These are phyloP conservation scores for Eurytoma adleriae DNA, from an alignment of 2,888 invertebrate species.

Conservation along the genomic window DNA sequence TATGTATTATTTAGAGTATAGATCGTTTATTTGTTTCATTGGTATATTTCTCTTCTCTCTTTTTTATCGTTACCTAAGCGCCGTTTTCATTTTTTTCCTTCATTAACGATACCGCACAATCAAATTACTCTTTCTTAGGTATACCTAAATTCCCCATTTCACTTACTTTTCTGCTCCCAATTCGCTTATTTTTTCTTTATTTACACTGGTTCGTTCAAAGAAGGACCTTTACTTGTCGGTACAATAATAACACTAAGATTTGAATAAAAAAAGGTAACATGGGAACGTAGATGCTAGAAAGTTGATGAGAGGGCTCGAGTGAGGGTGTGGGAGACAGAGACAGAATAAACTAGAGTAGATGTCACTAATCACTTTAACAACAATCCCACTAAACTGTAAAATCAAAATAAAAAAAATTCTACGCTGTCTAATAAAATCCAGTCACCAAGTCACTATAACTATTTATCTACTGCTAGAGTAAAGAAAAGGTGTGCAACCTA, in stretches of 20 bases:
- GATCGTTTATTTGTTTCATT: too few relatives aligned
- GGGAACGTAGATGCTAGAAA: slow-evolving; percentile 20
- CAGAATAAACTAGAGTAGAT: slow-evolving; percentile 28
- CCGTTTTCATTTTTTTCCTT: slow-evolving; percentile 10
- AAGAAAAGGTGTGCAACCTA: slow-evolving; percentile 38
- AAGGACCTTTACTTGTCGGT: neutral
- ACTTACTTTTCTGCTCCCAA: neutral
- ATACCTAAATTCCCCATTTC: neutral
- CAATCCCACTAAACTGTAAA: slow-evolving; percentile 34
- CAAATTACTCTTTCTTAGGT: too few relatives aligned
- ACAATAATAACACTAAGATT: neutral
- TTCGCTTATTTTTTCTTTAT: slow-evolving; percentile 10
- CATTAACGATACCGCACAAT: slow-evolving; percentile 28
- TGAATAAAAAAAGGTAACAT: neutral
- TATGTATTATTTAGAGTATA: neutral
- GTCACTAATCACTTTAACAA: slow-evolving; percentile 30
- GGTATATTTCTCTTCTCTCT: neutral
- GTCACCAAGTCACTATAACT: slow-evolving; percentile 40
- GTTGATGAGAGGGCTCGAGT: slow-evolving; percentile 8
- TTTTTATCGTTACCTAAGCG: slow-evolving; percentile 12
- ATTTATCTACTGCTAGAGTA: slow-evolving; percentile 44
- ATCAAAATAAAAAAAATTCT: slow-evolving; percentile 33
- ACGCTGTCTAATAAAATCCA: slow-evolving; percentile 36
- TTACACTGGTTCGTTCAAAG: neutral
- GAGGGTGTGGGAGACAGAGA: slow-evolving; percentile 10